Base-by-base conservation (phyloP, 2,797 vertebrate species). In the Sylvia borin region DNA sequence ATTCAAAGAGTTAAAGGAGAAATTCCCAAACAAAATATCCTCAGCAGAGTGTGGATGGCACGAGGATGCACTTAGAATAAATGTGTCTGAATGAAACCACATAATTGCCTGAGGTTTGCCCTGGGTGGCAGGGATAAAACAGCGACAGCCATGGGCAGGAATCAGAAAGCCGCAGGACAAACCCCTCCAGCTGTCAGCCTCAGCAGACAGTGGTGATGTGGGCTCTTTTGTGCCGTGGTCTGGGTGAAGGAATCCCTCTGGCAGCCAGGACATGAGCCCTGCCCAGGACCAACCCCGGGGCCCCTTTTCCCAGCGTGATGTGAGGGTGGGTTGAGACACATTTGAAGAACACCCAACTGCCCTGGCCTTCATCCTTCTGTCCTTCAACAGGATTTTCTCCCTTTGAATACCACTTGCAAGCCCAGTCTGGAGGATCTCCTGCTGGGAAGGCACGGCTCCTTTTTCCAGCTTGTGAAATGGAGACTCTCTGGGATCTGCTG, bases 1-100 rank as follows among this genome's bases (percentile, higher is more conserved):
- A 84, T 83, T 75, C 53, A 68, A 96, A 93, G 86, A 83, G 96
- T 93, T 96, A 95, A 96, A 95, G 79, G 70, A 26, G 43, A 95
- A 85, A 94, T 75, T 72, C 62, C 82, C 16, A 13, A 40, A 51
- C 54, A 19, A 67, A 51, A 47, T 78, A 80, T 32, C 75, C 68
- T n/a, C 65, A 65, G 21, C 70, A 61, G 58, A 83, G 34, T 32
- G 55, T 17, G 3, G 43, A 47, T 64, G 21, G 20, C 65, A 25
- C 6, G 51, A 88, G 68, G 57, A 40, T 77, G 29, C 38, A 7
- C 68, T 88, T 26, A 21, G 36, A 43, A 43, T 43, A 43, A 77
- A 67, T 0, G 1, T 2, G 5, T 48, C 60, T 82, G 67, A 24
- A 64, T 45, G 7, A 64, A 80, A 71, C n/a, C 34, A 4, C 38